phyloP scores from a whole-genome alignment of 2,113 vertebrate genomes.

The Glaucidium brasilianum region DNA sequence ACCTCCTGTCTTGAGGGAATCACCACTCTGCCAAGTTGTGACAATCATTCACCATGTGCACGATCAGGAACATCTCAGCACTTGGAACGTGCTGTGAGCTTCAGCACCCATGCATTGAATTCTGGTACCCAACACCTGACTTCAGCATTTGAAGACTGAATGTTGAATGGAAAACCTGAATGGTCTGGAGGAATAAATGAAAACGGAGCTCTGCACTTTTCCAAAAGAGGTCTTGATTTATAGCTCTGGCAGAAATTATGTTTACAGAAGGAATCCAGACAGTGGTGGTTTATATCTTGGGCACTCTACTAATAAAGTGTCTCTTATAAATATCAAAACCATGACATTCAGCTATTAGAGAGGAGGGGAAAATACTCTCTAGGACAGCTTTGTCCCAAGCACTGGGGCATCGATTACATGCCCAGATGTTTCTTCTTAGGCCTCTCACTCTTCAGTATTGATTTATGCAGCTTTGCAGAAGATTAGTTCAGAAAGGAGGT shows the following conservation, averaged over 20 bases:
- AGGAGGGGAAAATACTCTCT: background rate
- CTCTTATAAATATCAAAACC: background rate
- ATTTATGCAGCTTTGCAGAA: background rate
- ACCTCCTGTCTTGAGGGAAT: background rate
- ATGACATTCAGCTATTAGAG: background rate
- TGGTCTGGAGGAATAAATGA: background rate
- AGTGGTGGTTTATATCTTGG: background rate
- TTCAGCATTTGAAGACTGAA: background rate
- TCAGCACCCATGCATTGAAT: fast-evolving
- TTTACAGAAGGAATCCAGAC: background rate
- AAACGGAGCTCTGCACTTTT: background rate
- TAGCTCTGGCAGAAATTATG: background rate
- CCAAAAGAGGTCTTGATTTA: background rate
- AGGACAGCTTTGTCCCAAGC: background rate
- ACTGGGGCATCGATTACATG: background rate
- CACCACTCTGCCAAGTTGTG: background rate
- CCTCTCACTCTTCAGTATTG: background rate
- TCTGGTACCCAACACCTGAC: background rate
- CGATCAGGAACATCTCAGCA: background rate
- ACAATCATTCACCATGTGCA: background rate
- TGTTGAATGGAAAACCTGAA: background rate
- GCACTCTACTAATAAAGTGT: background rate
- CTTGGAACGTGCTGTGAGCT: background rate
- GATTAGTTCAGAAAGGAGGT: background rate
- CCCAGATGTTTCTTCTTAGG: background rate